Conservation (phyloP, 1,140 invertebrate genomes). For the Penaeus japonicus region DNA sequence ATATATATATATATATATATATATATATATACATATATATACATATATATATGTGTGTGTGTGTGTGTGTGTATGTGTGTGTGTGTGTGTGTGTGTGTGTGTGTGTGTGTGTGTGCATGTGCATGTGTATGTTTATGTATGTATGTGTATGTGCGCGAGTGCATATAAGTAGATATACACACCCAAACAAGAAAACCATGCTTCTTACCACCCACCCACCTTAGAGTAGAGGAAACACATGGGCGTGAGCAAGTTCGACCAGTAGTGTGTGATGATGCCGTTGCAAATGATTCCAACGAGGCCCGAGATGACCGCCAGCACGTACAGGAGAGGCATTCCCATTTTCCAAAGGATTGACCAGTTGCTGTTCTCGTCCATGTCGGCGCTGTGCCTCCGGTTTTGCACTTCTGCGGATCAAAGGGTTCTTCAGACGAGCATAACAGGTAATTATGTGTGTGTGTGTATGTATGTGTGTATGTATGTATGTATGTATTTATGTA, state of each 20-base stretch:
- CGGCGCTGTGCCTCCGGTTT: neutral
- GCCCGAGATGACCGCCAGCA: neutral
- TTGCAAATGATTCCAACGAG: conserved; percentile 19
- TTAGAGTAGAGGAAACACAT: conserved; percentile 35
- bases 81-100: too few relatives aligned
- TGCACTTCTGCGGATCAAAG: neutral
- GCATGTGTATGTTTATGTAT: too few relatives aligned
- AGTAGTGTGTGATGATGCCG: conserved; percentile 28
- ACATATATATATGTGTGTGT: too few relatives aligned
- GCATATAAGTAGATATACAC: neutral
- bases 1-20: too few relatives aligned
- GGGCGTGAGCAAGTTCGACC: neutral
- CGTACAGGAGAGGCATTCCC: conserved; percentile 34
- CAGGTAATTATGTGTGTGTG: too few relatives aligned
- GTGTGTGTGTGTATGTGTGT: too few relatives aligned
- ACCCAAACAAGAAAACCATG: neutral
- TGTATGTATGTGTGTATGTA: too few relatives aligned
- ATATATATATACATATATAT: too few relatives aligned
- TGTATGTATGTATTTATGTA: too few relatives aligned
- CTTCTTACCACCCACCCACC: neutral
- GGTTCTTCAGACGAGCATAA: too few relatives aligned
- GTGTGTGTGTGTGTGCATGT: too few relatives aligned
- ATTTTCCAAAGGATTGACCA: conserved; percentile 8
- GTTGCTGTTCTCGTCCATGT: neutral
- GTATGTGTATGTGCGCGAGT: neutral